Percentiles rank a stretch among this genome's conserved stretches.
These are phyloP conservation scores for Antedon mediterranea DNA, from an alignment of 53 echinoderm and acorn worm species.

Conservation along the genomic window DNA sequence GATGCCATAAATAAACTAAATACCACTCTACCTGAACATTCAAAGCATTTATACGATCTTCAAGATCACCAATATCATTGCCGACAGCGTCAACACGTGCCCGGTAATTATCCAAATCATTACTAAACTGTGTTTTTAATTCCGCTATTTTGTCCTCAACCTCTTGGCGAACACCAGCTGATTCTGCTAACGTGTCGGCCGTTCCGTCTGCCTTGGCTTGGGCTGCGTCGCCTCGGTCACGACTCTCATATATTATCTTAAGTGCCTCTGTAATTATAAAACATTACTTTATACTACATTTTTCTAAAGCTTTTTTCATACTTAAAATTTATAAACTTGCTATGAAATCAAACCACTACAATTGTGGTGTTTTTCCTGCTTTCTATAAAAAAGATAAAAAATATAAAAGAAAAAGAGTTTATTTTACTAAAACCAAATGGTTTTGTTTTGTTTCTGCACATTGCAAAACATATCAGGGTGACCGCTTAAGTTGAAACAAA, in stretches of 20 bases:
- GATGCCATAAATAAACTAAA: too few species aligned
- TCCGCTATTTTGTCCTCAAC: constrained; percentile 51
- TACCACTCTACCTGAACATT: constrained; percentile 40
- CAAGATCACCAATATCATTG: constrained; percentile 68
- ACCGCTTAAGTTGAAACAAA: too few species aligned
- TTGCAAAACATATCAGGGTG: too few species aligned
- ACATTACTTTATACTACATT: background rate
- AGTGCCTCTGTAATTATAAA: constrained; percentile 43
- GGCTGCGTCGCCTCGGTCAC: constrained; percentile 47
- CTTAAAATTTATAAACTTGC: too few species aligned
- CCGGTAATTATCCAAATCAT: constrained; percentile 36
- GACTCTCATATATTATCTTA: constrained; percentile 73
- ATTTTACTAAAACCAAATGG: too few species aligned
- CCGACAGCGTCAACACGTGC: constrained; percentile 45
- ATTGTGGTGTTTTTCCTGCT: too few species aligned
- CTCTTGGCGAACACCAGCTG: constrained; percentile 35
- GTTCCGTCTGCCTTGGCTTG: constrained; percentile 50
- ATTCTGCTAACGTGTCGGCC: constrained; percentile 28
- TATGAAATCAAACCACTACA: too few species aligned
- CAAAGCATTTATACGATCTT: constrained; percentile 42
- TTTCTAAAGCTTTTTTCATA: too few species aligned
- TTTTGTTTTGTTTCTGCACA: too few species aligned
- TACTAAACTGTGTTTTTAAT: background rate
- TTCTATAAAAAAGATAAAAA: too few species aligned
- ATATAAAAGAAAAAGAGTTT: too few species aligned